A percentile compares a stretch with the other conserved stretches of the same genome.
These are phyloP conservation scores for Hyla sarda DNA, from an alignment of 2,113 vertebrate genomes.

Conservation along the genomic window DNA sequence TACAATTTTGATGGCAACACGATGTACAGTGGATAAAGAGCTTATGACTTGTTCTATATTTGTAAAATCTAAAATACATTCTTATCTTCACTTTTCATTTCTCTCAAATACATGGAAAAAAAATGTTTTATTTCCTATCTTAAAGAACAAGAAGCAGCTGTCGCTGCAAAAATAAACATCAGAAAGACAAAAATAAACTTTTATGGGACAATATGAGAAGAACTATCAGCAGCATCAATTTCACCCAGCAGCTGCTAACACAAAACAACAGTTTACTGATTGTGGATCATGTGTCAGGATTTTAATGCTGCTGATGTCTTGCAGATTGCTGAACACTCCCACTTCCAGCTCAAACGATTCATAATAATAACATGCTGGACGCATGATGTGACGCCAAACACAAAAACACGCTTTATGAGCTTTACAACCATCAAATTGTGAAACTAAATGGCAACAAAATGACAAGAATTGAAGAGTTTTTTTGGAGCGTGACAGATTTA, in stretches of 20 bases:
- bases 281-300: conserved; percentile 57
- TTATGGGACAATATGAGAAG: conserved; percentile 59
- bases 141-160: conserved; percentile 59
- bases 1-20: conserved; percentile 31
- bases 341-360: conserved; percentile 45
- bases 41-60: conserved; percentile 45
- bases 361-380: conserved; percentile 47
- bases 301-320: conserved; percentile 52
- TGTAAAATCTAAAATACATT: conserved; percentile 40
- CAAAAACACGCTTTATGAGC: conserved; percentile 33
- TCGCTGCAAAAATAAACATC: conserved; percentile 58
- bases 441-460: conserved; percentile 47
- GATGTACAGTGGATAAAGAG: conserved; percentile 51
- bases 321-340: conserved; percentile 52
- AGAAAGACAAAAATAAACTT: conserved; percentile 61
- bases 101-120: conserved; percentile 37
- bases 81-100: conserved; percentile 53
- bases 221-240: conserved; percentile 58
- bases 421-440: conserved; percentile 25
- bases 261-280: conserved; percentile 52
- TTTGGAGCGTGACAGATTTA: conserved; percentile 51
- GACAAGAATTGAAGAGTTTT: conserved; percentile 37
- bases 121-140: conserved; percentile 54
- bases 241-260: conserved; percentile 56
- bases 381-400: conserved; percentile 51